Evolutionary conservation across 2,888 invertebrate species (phyloP), one percentile per base, ranked within the genome.

Genomic region (Eilema sororculum): DNA sequence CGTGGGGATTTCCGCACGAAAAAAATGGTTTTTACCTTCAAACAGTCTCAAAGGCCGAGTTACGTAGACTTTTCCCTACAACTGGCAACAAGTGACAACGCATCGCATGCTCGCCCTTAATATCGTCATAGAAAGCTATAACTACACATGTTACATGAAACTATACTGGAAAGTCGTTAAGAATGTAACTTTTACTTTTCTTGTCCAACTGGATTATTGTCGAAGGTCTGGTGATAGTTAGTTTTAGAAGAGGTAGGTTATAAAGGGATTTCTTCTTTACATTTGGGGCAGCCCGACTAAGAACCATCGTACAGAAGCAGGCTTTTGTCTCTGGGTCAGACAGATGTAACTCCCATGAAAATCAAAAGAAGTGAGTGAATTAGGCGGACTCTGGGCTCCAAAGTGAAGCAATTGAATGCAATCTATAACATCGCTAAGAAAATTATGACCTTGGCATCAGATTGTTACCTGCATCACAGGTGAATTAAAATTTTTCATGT

Each of bases 91-190:
- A 68, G 20, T 30, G 67, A 22, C 13, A 52, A 52, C 46, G 22
- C 13, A 68, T 24, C 63, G 61, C 63, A 68, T 37, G 68, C 46
- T 69, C 25, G 77, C 82, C 80, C 80, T 79, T 81, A 79, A 82
- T 79, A 30, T 70, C 20, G 33, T 46, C 57, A 37, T 80, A 78
- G 80, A 80, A 80, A 80, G 83, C 72, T 12, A 57, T 71, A 64
- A 78, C 80, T 60, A 69, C 72, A 78, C 65, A 75, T 76, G 68
- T 74, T 28, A 69, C 65, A 65, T 71, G 71, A 58, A 66, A 74
- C 58, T 69, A 24, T 71, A 69, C 59, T 68, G 60, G 73, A 80
- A 78, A 80, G 78, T 68, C n/a, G 66, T 66, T 30, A 74, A 72
- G 67, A 65, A 65, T 33, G 65, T 57, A 64, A 69, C 28, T 24